Evolutionary conservation across 1,140 invertebrate genomes (phyloP), one percentile per base, ranked within the genome.

Genomic region (Akabosia matsudoensis): DNA sequence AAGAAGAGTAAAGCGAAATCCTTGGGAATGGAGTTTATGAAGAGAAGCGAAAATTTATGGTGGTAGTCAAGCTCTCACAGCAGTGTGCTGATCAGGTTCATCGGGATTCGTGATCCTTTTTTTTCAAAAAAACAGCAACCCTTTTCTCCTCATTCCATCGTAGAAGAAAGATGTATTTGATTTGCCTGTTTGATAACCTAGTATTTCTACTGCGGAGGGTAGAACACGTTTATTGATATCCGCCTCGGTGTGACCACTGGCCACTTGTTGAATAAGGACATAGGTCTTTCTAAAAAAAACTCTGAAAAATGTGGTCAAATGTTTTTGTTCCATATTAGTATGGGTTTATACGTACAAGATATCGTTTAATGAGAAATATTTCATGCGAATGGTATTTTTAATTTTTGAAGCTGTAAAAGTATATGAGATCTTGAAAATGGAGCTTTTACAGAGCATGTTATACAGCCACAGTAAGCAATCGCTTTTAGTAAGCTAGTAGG

Each of bases 31-130:
- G 22, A 4, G n/a, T n/a, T n/a, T n/a, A n/a, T n/a, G n/a, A 56
- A 67, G 13, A n/a, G 54, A 31, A 28, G 24, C 10, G 31, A 30
- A 67, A 67, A 67, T 67, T 67, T 67, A 67, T 67, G 24, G 28
- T 56, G 22, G 61, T 30, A 67, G 61, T 67, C 61, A 67, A 67
- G 31, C 61, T 67, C 61, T 67, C 61, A 7, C 61, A 31, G 61
- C 28, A 67, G 61, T 67, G 61, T n/a, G 31, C 7, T 67, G 61
- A 67, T 67, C 61, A 67, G 3, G 61, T 30, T 30, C 61, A 67
- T 45, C 61, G 30, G 13, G 26, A 67, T 67, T 31, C 37, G 18
- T 45, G 7, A 45, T 45, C 37, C n/a, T n/a, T n/a, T n/a, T n/a
- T n/a, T n/a, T n/a, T n/a, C n/a, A n/a, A n/a, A 67, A 30, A 2